Base-by-base conservation (phyloP, 2,797 vertebrate genomes). In the Manis crassicaudata region DNA sequence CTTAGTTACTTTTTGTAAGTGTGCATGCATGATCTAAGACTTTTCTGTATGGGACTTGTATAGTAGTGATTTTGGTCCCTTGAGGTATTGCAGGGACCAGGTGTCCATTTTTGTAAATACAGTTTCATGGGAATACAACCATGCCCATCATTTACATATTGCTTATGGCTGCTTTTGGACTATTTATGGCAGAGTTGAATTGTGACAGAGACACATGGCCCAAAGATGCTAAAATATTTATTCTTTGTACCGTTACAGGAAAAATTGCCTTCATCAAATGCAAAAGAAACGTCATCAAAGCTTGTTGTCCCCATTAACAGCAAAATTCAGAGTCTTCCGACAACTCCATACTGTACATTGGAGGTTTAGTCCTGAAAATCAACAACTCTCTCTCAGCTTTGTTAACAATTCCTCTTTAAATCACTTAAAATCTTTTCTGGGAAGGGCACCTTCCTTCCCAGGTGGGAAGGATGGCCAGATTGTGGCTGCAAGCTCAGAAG, bases 141-240 rank as follows among this genome's bases (percentile, higher is more conserved):
- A 16, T 29, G 58, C 27, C 76, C 46, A 70, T 82, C 23, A 65
- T 56, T 50, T 77, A 54, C 2, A 14, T 43, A 35, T 32, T 29
- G 14, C 52, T 76, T 54, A 18, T 9, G 11, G 21, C 68, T 68
- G 37, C 7, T 86, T 94, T 88, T 1, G 3, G 18, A 37, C 16
- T 75, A 60, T 90, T 82, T 62, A 52, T 1, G 5, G 43, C 72
- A 88, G 73, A 86, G 43, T 7, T 88, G 50, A 81, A 3, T 79
- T 29, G 5, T 84, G 62, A 89, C 56, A 91, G 67, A 95, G 17
- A 85, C 72, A 25, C 23, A 68, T 52, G 40, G 56, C 37, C 65
- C 62, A 60, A 32, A 58, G 16, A 92, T 32, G 86, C 73, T 80
- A 87, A 92, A 87, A 65, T 90, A 83, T 87, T 94, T 97, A 70